These are phyloP conservation scores for Solea solea DNA, from an alignment of 2,113 vertebrate genomes.

Conservation along the genomic window DNA sequence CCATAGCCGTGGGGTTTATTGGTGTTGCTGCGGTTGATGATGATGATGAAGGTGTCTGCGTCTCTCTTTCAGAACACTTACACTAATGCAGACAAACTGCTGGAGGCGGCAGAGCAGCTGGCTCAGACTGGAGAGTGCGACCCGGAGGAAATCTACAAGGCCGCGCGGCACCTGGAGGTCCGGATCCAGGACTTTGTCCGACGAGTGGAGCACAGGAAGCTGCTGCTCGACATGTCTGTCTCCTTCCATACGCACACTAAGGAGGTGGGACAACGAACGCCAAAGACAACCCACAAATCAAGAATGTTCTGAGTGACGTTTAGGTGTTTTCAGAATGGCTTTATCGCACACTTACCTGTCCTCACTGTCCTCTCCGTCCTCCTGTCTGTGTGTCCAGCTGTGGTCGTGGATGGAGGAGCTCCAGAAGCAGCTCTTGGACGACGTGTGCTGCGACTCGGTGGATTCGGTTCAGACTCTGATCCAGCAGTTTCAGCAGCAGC, in stretches of 20 bases:
- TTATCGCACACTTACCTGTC: conserved; percentile 76
- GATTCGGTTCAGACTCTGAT: conserved; percentile 97
- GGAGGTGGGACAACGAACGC: conserved; percentile 87
- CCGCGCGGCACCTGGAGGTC: conserved; percentile 97
- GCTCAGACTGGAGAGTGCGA: conserved; percentile 98
- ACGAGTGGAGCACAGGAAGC: conserved; percentile 95
- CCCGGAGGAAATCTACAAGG: conserved; percentile 99
- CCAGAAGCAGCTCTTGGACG: conserved; percentile 97
- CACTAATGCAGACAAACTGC: conserved; percentile 97
- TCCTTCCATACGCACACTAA: conserved; percentile 99
- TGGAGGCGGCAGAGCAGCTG: conserved; percentile 97
- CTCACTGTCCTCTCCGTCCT: neutral
- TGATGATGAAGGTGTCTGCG: conserved; percentile 1
- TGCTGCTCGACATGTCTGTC: conserved; percentile 98
- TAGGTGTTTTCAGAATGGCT: neutral
- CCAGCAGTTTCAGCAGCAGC: conserved; percentile 98
- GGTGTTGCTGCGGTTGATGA: neutral
- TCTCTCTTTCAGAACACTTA: conserved; percentile 89
- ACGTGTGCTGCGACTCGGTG: conserved; percentile 94
- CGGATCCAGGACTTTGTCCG: conserved; percentile 98
- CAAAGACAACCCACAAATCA: neutral
- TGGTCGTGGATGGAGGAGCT: conserved; percentile 99
- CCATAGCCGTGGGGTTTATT: too few relatives aligned
- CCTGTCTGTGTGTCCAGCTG: conserved; percentile 79
- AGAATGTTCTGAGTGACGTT: too few relatives aligned